These are phyloP conservation scores for Chaetoderma sp. DNA, from an alignment of 2,888 invertebrate genomes.

Conservation along the genomic window DNA sequence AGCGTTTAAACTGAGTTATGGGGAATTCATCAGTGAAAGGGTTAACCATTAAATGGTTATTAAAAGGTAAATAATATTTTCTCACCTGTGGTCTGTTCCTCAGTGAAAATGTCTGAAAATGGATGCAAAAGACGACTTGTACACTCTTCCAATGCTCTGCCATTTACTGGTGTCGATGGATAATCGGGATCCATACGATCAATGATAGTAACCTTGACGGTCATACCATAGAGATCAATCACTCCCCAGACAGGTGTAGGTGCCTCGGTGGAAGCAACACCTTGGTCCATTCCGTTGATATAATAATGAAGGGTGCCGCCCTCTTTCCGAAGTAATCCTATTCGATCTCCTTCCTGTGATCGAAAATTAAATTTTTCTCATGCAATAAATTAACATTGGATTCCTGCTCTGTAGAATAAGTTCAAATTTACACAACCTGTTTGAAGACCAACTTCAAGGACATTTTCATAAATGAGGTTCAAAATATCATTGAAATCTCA, in stretches of 20 bases:
- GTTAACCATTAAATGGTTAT: too few species aligned
- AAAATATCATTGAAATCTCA: too few species aligned
- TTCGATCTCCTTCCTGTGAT: constrained; percentile 85
- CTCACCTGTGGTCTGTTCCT: constrained; percentile 43
- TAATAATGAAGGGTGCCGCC: constrained; percentile 91
- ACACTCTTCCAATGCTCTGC: not conserved
- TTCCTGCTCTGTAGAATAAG: too few species aligned
- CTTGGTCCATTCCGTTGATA: constrained; percentile 87
- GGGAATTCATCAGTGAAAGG: too few species aligned
- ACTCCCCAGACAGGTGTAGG: constrained; percentile 90
- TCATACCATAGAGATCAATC: constrained; percentile 86
- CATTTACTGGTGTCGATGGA: constrained; percentile 1
- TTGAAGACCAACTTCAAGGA: too few species aligned
- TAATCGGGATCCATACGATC: constrained; percentile 56
- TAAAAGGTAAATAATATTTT: too few species aligned
- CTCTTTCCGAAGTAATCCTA: constrained; percentile 89
- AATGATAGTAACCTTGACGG: constrained; percentile 66
- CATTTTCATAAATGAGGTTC: too few species aligned
- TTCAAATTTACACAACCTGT: too few species aligned
- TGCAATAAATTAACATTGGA: too few species aligned
- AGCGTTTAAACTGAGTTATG: too few species aligned
- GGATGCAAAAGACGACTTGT: constrained; percentile 47
- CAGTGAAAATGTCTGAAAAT: constrained; percentile 51
- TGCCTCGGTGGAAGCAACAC: constrained; percentile 87
- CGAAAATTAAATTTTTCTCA: not conserved